Evolutionary conservation across 2,797 vertebrate genomes (phyloP), one percentile per base, ranked within the genome.

Genomic region (Synanceia verrucosa): DNA sequence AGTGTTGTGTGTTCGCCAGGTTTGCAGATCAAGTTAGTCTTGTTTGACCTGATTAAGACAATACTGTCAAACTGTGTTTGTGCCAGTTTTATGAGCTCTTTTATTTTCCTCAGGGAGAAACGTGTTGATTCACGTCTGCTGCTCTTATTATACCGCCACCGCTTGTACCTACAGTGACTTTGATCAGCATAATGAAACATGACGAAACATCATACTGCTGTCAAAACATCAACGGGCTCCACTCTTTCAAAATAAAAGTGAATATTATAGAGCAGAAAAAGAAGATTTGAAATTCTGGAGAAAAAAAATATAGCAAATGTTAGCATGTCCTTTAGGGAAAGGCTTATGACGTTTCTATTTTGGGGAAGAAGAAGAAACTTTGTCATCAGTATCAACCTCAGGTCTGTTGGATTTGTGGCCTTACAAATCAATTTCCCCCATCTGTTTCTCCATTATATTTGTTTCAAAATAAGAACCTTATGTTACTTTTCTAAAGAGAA

Each of bases 1-100:
- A 73, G n/a, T 64, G 43, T 56, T 16, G 9, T 14, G 21, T 51
- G 55, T 62, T 43, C 70, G 29, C 5, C 39, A 62, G n/a, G 4
- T 74, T 57, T 67, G 10, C n/a, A 11, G 4, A 70, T 71, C 2
- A 8, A n/a, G 33, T 24, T 53, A 44, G 0, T 55, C 9, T 29
- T 52, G 21, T 43, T 51, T 57, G 47, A 65, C 21, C 63, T 68
- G 14, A 56, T 21, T 14, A 21, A 26, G 36, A 31, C 44, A 46
- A 33, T 9, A 34, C 31, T 26, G n/a, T 16, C 64, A 52, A 13
- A 46, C n/a, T 9, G 4, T 18, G 31, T 34, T 28, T 50, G 47
- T 47, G 13, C 4, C 12, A 19, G 28, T 23, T 46, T 33, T 18
- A 21, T 53, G 61, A 61, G 26, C 10, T 6, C 7, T 31, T 5